Conservation (phyloP, 2,113 vertebrate species). For the Neoarius graeffei region DNA sequence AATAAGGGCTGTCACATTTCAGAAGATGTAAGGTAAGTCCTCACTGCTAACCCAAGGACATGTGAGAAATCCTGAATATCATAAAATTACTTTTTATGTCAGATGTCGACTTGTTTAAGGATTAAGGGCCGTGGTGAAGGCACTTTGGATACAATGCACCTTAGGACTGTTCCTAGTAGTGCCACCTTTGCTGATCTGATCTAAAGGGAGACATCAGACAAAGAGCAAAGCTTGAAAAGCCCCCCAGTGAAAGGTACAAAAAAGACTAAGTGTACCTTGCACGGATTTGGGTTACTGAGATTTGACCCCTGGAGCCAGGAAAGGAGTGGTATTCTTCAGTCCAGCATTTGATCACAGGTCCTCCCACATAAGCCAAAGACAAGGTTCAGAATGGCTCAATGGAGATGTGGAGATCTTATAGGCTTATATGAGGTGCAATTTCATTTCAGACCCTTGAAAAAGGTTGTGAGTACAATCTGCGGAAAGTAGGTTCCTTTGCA, state of each 20-base stretch:
- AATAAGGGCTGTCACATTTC: neutral
- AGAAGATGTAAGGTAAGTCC: neutral
- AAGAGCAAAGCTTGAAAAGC: neutral
- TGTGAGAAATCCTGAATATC: neutral
- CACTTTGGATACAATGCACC: neutral
- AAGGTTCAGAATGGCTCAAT: neutral
- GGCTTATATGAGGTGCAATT: neutral
- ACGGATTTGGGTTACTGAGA: conserved; percentile 4
- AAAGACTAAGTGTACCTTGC: neutral
- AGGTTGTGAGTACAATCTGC: too few relatives aligned
- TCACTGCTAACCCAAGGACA: neutral
- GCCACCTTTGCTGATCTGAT: neutral
- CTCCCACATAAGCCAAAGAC: neutral
- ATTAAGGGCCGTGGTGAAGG: neutral
- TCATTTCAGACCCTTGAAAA: neutral
- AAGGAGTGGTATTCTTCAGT: neutral
- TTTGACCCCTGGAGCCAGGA: neutral
- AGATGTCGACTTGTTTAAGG: neutral
- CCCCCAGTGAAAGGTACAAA: neutral
- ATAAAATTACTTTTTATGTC: neutral
- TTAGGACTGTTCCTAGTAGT: neutral
- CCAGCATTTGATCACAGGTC: neutral
- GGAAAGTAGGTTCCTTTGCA: neutral
- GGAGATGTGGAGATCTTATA: neutral
- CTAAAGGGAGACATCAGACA: neutral